Percentiles rank a stretch among this genome's conserved stretches.
phyloP scores from a whole-genome alignment of 2,797 vertebrate species.

The Threskiornis aethiopicus region DNA sequence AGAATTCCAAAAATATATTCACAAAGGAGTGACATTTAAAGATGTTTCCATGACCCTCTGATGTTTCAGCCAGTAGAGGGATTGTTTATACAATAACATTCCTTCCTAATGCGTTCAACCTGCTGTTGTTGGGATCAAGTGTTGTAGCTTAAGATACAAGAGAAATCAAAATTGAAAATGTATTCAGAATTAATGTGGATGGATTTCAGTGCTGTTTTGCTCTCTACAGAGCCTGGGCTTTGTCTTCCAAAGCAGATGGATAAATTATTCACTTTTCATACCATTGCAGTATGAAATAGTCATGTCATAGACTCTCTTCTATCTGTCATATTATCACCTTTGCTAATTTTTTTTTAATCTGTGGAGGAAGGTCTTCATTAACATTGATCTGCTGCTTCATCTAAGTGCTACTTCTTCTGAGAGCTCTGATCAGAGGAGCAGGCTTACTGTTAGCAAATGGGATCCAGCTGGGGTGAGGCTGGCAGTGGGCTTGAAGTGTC shows the following conservation, averaged over 20 bases:
- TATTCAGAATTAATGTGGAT: constrained; percentile 2
- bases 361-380: constrained; percentile 15
- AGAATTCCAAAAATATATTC: constrained; percentile 51
- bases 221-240: not conserved
- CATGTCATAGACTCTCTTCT: not conserved
- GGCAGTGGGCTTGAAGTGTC: not conserved
- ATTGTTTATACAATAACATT: constrained; percentile 54
- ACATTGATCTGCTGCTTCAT: not conserved
- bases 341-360: not conserved
- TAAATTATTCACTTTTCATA: constrained; percentile 52
- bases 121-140: constrained; percentile 51
- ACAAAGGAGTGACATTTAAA: constrained; percentile 31
- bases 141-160: constrained; percentile 32
- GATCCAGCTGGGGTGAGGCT: not conserved
- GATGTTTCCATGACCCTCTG: constrained; percentile 33
- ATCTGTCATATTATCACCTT: constrained; percentile 21
- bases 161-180: constrained; percentile 43
- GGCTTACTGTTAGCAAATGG: not conserved
- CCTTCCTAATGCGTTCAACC: constrained; percentile 48
- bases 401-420: not conserved
- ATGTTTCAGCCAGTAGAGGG: constrained; percentile 41
- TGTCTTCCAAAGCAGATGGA: constrained; percentile 28
- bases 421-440: not conserved
- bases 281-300: not conserved
- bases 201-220: constrained; percentile 4